Evolutionary conservation across 1,140 invertebrate genomes (phyloP).

Genomic region (Musca domestica): DNA sequence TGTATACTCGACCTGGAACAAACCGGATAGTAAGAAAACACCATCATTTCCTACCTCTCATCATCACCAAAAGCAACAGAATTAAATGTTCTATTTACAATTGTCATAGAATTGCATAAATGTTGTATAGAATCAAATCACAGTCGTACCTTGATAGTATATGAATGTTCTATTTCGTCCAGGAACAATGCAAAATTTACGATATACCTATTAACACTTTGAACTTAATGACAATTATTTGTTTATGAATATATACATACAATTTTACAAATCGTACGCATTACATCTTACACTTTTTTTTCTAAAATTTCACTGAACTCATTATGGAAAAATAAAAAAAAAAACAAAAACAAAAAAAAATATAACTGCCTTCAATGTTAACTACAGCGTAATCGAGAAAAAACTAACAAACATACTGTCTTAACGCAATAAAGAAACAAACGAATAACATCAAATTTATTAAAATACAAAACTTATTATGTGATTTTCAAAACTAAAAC

Average conservation of each 20-base stretch:
- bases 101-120: neutral
- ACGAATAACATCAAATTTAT: neutral
- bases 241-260: neutral
- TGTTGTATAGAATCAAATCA: neutral
- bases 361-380: slow-evolving; percentile 22
- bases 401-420: neutral
- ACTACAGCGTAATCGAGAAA: slow-evolving; percentile 1
- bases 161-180: neutral
- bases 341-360: slow-evolving; percentile 1
- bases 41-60: neutral
- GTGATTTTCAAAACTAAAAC: neutral
- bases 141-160: neutral
- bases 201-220: neutral
- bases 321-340: neutral
- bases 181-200: neutral
- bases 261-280: too few relatives aligned
- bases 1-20: too few relatives aligned
- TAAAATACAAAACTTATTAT: neutral
- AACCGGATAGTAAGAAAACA: too few relatives aligned
- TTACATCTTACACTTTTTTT: too few relatives aligned
- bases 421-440: neutral
- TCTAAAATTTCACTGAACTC: too few relatives aligned
- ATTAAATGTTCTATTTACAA: neutral
- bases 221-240: neutral
- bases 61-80: neutral